Evolutionary conservation across 2,888 invertebrate species (phyloP), one percentile per base, ranked within the genome.

Genomic region (Phortica magna): DNA sequence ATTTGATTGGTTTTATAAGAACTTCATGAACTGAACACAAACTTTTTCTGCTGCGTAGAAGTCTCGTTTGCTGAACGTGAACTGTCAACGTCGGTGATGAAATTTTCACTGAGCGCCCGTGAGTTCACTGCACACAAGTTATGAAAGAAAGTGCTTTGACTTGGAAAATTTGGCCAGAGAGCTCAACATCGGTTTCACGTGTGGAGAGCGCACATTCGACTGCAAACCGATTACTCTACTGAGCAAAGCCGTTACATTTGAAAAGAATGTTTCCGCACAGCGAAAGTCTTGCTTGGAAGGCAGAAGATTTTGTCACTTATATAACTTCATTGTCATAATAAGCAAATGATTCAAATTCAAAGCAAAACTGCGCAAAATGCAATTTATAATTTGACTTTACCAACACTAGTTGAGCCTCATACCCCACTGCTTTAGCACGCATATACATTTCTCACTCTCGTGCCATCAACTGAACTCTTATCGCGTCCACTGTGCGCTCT

Each of bases 31-130:
- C 59, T 57, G 19, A 57, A 31, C 14, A 67, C 67, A 67, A 41
- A 67, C 39, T 67, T 67, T 53, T 22, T 14, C 39, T 31, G 70
- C 55, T 70, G 53, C 55, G 70, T 19, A 39, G n/a, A 14, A 57
- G 48, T 64, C 61, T 77, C 76, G 48, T 67, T 75, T 73, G 74
- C 77, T 48, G 59, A 77, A 81, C 79, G 78, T 86, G 85, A 89
- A 91, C 91, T 89, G 83, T 83, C 87, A 85, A 87, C 89, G 89
- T 87, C 89, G 89, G 89, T 89, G 90, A 91, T 88, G 88, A 89
- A 91, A 89, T 89, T 90, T 91, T 90, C 89, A 91, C 91, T 91
- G 90, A 90, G 83, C 81, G 80, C 70, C 55, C 19, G 65, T 59
- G 59, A 59, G 48, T 48, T 48, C 48, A 75, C 75, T 78, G 73